These are phyloP conservation scores for Telmatherina bonti DNA, from an alignment of 2,797 vertebrate genomes.

Conservation along the genomic window DNA sequence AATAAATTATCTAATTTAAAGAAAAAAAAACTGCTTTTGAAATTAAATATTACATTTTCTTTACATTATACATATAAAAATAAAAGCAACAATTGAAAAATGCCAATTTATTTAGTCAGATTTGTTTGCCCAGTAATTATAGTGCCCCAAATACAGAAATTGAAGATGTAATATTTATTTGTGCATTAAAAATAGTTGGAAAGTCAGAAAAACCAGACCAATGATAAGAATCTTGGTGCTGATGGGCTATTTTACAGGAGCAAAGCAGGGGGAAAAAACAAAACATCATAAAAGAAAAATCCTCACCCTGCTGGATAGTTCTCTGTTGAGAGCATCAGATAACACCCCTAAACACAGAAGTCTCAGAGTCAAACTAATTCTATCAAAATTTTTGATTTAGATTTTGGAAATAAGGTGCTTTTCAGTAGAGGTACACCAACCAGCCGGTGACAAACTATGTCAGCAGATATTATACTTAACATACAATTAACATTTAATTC, in stretches of 20 bases:
- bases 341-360: slow-evolving; percentile 8
- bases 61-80: neutral
- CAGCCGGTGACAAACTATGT: slow-evolving; percentile 1
- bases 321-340: slow-evolving; percentile 18
- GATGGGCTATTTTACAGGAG: neutral
- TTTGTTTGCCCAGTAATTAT: slow-evolving; percentile 6
- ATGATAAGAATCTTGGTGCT: slow-evolving; percentile 11
- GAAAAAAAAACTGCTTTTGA: neutral
- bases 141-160: neutral
- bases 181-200: slow-evolving; percentile 28
- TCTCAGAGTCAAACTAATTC: neutral
- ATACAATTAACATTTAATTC: slow-evolving; percentile 2
- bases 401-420: slow-evolving; percentile 30
- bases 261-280: neutral
- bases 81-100: neutral
- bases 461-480: slow-evolving; percentile 4
- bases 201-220: slow-evolving; percentile 27
- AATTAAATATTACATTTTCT: neutral
- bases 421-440: slow-evolving; percentile 3
- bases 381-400: neutral
- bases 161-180: slow-evolving; percentile 24
- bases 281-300: neutral
- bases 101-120: neutral
- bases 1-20: neutral
- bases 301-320: slow-evolving; percentile 6